Conservation (phyloP, 2,888 invertebrate genomes). For the Helleia helle region DNA sequence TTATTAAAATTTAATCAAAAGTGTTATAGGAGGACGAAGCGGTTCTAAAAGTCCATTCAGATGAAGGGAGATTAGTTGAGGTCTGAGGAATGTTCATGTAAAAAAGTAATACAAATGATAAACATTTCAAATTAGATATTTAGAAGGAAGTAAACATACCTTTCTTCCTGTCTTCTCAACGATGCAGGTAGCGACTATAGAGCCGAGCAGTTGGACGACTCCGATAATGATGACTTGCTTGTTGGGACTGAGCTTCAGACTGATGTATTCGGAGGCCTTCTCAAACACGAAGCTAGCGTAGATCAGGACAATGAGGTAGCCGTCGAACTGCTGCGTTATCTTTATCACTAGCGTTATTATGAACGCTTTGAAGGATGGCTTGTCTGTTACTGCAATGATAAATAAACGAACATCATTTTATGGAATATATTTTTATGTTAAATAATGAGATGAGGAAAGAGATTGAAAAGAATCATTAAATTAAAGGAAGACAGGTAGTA, state of each 20-base stretch:
- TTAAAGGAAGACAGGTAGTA: no score
- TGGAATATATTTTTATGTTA: no score
- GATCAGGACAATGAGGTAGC: constrained; percentile 60
- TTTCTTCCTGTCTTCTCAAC: constrained; percentile 64
- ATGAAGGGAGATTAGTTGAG: no score
- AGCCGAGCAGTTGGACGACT: constrained; percentile 49
- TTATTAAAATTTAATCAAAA: no score
- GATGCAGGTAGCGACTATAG: constrained; percentile 49
- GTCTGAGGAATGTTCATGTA: no score
- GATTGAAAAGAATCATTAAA: no score
- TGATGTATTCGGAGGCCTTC: constrained; percentile 46
- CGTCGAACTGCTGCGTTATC: constrained; percentile 61
- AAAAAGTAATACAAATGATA: no score
- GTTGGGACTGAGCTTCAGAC: constrained; percentile 48
- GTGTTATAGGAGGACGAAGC: no score
- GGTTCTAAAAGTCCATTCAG: no score
- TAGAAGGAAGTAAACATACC: constrained; percentile 32
- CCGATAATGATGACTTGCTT: constrained; percentile 63
- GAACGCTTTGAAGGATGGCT: constrained; percentile 55
- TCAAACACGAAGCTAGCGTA: constrained; percentile 58
- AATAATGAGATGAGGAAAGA: no score
- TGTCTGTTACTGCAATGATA: constrained; percentile 48
- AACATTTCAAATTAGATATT: no score
- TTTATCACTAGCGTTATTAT: constrained; percentile 58
- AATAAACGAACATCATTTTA: no score